Percentiles rank a stretch among this genome's conserved stretches.
Evolutionary conservation across 2,113 vertebrate genomes (phyloP).

Genomic region (Gopherus flavomarginatus): DNA sequence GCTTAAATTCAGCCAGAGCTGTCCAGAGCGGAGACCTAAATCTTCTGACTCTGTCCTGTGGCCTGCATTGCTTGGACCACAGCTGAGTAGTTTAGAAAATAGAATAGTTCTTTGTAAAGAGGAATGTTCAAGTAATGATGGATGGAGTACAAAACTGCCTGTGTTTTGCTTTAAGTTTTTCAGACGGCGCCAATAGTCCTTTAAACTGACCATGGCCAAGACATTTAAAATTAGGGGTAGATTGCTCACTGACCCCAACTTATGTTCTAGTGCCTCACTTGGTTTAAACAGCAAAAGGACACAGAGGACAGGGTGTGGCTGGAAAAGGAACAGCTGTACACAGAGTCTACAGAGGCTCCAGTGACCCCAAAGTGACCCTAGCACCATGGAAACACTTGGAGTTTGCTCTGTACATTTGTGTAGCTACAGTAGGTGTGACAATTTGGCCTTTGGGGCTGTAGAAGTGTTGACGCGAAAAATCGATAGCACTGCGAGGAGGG

Average conservation of each 20-base stretch:
- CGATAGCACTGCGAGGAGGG: neutral
- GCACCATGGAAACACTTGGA: no score
- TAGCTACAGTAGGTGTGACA: neutral
- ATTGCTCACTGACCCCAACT: no score
- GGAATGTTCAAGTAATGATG: no score
- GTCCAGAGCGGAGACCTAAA: no score
- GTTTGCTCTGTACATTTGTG: neutral
- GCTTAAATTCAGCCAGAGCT: no score
- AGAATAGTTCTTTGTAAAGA: no score
- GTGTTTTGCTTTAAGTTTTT: neutral
- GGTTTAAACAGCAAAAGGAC: neutral
- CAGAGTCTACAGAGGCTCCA: neutral
- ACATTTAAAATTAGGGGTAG: neutral
- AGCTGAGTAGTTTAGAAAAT: no score
- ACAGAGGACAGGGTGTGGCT: neutral
- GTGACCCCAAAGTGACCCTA: no score
- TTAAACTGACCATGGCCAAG: neutral
- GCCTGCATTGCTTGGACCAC: no score
- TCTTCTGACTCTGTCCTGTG: no score
- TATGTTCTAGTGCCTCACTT: neutral
- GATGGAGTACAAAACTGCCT: neutral
- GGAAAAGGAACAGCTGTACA: neutral
- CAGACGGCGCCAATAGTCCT: neutral
- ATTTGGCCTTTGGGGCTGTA: neutral
- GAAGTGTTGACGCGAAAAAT: neutral